Evolutionary conservation across 2,797 vertebrate species (phyloP).

Genomic region (Loriculus beryllinus): DNA sequence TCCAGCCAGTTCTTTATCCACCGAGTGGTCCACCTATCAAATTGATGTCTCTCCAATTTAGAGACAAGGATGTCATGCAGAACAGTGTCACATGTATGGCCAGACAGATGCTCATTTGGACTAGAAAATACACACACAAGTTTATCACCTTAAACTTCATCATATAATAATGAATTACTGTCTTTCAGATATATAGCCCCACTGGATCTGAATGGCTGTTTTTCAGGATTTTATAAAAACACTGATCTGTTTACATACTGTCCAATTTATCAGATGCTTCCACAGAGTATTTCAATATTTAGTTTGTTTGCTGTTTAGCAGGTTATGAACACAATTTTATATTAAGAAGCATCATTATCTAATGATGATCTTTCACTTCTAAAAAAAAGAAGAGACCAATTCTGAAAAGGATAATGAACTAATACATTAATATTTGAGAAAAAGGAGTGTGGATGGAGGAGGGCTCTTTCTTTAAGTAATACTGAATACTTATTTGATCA

Average conservation of each 20-base stretch:
- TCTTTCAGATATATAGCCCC: background rate
- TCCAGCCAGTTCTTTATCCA: too few species aligned
- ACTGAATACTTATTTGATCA: background rate
- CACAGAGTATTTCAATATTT: background rate
- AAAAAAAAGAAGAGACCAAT: background rate
- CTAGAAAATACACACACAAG: background rate
- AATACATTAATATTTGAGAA: background rate
- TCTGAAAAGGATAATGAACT: background rate
- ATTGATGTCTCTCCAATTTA: too few species aligned
- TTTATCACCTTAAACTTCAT: background rate
- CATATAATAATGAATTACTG: background rate
- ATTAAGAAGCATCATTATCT: background rate
- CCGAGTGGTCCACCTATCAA: too few species aligned
- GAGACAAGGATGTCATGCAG: too few species aligned
- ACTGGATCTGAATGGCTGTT: background rate
- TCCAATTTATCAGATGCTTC: background rate
- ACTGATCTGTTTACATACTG: background rate
- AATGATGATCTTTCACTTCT: background rate
- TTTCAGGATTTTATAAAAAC: background rate
- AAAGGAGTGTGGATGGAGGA: background rate
- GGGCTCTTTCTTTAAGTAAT: background rate
- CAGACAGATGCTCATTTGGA: background rate
- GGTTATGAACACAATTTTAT: background rate
- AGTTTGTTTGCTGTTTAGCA: background rate
- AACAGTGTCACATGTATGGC: background rate